Conservation (phyloP, 2,888 invertebrate genomes). For the Amblyjoppa proteus region DNA sequence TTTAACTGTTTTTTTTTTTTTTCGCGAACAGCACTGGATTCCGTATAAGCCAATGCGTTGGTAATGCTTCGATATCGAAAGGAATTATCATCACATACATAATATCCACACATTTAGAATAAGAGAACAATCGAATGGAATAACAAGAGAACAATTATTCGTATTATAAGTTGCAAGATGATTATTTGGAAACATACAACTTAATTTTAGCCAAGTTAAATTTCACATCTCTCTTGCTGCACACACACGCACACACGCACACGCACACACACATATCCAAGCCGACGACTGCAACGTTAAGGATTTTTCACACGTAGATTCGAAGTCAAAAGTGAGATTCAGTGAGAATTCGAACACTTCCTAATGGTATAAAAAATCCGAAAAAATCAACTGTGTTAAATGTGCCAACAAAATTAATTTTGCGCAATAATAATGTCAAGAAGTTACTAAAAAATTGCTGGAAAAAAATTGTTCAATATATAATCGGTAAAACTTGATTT, state of each 20-base stretch:
- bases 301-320: no score
- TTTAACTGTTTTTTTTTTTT: not conserved
- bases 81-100: slow-evolving; percentile 39
- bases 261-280: not conserved
- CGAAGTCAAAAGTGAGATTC: no score
- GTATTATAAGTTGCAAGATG: slow-evolving; percentile 43
- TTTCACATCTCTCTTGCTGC: not conserved
- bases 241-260: not conserved
- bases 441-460: no score
- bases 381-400: no score
- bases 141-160: slow-evolving; percentile 44
- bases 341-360: no score
- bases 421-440: no score
- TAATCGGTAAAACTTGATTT: no score
- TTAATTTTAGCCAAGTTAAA: slow-evolving; percentile 26
- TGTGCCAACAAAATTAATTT: no score
- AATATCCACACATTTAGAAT: slow-evolving; percentile 38
- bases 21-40: not conserved
- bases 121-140: slow-evolving; percentile 51
- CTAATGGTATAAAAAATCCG: no score
- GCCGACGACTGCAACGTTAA: not conserved
- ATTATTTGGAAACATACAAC: slow-evolving; percentile 56
- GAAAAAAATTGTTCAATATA: no score
- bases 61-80: slow-evolving; percentile 21
- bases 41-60: not conserved